A percentile compares a stretch with the other conserved stretches of the same genome.
These are phyloP conservation scores for Brachionus rotundiformis DNA, from an alignment of 1,140 invertebrate species.

Conservation along the genomic window DNA sequence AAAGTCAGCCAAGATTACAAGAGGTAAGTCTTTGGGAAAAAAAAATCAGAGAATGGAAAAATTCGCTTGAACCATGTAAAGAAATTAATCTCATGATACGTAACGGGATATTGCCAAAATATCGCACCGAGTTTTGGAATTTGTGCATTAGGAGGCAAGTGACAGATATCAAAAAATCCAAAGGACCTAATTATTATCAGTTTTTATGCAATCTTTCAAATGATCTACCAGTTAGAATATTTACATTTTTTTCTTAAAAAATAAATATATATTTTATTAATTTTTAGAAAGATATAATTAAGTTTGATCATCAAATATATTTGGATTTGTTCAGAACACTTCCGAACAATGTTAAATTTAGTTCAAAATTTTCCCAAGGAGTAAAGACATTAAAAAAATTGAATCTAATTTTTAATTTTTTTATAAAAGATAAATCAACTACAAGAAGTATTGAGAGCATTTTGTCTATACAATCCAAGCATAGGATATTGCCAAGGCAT, in stretches of 20 bases:
- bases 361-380: slow-evolving; percentile 63
- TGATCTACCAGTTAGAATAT: slow-evolving; percentile 62
- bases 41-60: slow-evolving; percentile 54
- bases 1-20: slow-evolving; percentile 58
- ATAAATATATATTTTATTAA: slow-evolving; percentile 57
- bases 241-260: background rate
- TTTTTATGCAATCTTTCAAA: slow-evolving; percentile 64
- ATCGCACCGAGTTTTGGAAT: slow-evolving; percentile 65
- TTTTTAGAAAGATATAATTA: slow-evolving; percentile 55
- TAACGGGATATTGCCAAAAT: slow-evolving; percentile 64
- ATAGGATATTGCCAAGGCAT: slow-evolving; percentile 68
- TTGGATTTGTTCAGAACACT: slow-evolving; percentile 67
- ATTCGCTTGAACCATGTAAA: slow-evolving; percentile 49
- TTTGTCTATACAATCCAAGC: slow-evolving; percentile 65
- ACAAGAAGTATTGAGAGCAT: slow-evolving; percentile 66
- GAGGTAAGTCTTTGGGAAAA: slow-evolving; percentile 60
- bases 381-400: slow-evolving; percentile 56
- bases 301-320: slow-evolving; percentile 66
- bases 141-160: slow-evolving; percentile 64
- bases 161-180: slow-evolving; percentile 62
- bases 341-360: slow-evolving; percentile 67
- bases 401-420: background rate
- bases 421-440: slow-evolving; percentile 63
- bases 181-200: slow-evolving; percentile 66
- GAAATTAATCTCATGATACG: slow-evolving; percentile 65